Base-by-base conservation (phyloP, 2,113 vertebrate species). In the zebrafish (Danio rerio) region DNA sequence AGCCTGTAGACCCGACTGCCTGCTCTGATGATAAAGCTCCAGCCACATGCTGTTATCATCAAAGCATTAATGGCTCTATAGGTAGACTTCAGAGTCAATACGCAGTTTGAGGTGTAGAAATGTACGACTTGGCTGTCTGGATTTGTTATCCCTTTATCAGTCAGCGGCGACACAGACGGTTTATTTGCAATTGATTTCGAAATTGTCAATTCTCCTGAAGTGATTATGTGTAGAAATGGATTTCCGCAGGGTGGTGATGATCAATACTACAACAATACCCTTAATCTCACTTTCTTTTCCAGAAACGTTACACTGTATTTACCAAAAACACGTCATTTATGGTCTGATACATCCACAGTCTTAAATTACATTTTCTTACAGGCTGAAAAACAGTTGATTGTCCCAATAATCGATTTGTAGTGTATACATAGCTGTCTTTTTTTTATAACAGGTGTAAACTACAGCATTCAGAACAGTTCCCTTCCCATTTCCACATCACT, bases 91-190 rank as follows among this genome's bases (percentile, higher is more conserved):
- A 78, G 43, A 61, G 59, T 56, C 59, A 71, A 62, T 78, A 80
- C 69, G 62, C 73, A 68, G 61, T 81, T 81, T 76, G 50, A 52
- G 16, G 40, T 79, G 53, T 55, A 75, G 21, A 80, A 68, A 71
- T 52, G 42, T 49, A 15, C 5, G 12, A 66, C 4, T 50, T 20
- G 5, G 52, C 10, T 62, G 15, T 53, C 45, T 81, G 62, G 55
- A 15, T 59, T 53, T 6, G 7, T 18, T 61, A 21, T 81, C 62
- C 63, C n/a, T 53, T 53, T n/a, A 16, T 21, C 40, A 49, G 16
- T 81, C 53, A 47, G 52, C 31, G 13, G 13, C n/a, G 7, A 12
- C 50, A 80, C 21, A 59, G 10, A 20, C 42, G n/a, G 0, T 49
- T 76, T 61, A n/a, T 12, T 50, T 50, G 15, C 75, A 63, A 50